Base-by-base conservation (phyloP, 2,888 invertebrate species). In the Drosophila melanocephala region DNA sequence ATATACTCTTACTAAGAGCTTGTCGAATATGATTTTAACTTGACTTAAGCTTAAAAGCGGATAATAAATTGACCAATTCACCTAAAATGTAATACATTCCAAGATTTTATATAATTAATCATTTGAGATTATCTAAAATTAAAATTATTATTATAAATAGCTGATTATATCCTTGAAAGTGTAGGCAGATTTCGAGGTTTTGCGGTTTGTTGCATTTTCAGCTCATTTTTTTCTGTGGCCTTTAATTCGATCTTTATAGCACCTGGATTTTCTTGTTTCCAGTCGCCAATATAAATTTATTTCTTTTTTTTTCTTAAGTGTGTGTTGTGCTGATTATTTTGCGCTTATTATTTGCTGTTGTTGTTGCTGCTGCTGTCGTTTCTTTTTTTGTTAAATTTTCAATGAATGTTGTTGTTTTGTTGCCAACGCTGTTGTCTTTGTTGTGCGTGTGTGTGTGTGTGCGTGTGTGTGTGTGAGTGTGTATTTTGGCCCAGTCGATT, bases 251-350 rank as follows among this genome's bases (percentile, higher is more conserved):
- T 89, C 81, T 88, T 89, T 88, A 89, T 88, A 87, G 88, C 87
- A 89, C 88, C 87, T 88, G 90, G 88, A 88, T 83, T 89, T 88
- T 88, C 90, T 89, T 79, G 87, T 88, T 88, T 87, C 69, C 78
- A 66, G 73, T 84, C 82, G 68, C 84, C 87, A 82, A 86, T 86
- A 80, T 80, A 73, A 86, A 81, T 89, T 87, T 82, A 87, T 87
- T 82, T 86, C 75, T 66, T 70, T 66, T 52, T 57, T 19, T 35
- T 28, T 30, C n/a, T 57, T 39, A 42, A 35, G 28, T 59, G 59
- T 55, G 57, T 57, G 35, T 65, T 75, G 86, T 78, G 79, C 86
- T 87, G 86, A 84, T 87, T 88, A 87, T 89, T 89, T 89, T 77
- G 77, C 77, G 83, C 87, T 88, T 88, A 84, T 87, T 87, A 88